These are phyloP conservation scores for Salvelinus fontinalis DNA, from an alignment of 2,113 vertebrate genomes.

Conservation along the genomic window DNA sequence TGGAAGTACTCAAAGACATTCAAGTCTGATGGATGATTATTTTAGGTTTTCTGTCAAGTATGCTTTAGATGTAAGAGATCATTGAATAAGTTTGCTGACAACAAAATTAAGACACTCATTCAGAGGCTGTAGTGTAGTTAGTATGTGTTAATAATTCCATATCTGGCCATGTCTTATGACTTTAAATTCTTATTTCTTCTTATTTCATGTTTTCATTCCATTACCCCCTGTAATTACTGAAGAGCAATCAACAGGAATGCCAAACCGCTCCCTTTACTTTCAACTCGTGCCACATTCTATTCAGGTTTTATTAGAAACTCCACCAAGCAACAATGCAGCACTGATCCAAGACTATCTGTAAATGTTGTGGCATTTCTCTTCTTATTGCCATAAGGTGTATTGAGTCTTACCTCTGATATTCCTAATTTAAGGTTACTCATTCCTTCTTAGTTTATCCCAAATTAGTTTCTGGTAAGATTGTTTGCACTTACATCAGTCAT, in stretches of 20 bases:
- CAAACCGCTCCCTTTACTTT: background rate
- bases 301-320: background rate
- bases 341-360: background rate
- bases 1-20: slow-evolving; percentile 25
- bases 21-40: background rate
- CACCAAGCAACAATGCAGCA: background rate
- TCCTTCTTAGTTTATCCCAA: slow-evolving; percentile 5
- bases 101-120: slow-evolving; percentile 47
- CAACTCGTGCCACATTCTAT: slow-evolving; percentile 10
- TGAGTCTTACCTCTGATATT: background rate
- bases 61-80: slow-evolving; percentile 6
- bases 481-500: no score
- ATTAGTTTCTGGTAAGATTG: background rate
- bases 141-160: slow-evolving; percentile 28
- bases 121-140: background rate
- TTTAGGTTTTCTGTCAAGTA: slow-evolving; percentile 7
- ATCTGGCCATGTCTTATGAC: slow-evolving; percentile 12
- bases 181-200: background rate
- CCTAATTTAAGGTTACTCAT: background rate
- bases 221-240: background rate
- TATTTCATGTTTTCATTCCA: slow-evolving; percentile 22
- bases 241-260: background rate
- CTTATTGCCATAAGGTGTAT: background rate
- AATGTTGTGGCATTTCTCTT: background rate
- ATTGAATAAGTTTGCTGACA: slow-evolving; percentile 15